phyloP scores from a whole-genome alignment of 2,797 vertebrate genomes.

The Ptychadena robeensis region DNA sequence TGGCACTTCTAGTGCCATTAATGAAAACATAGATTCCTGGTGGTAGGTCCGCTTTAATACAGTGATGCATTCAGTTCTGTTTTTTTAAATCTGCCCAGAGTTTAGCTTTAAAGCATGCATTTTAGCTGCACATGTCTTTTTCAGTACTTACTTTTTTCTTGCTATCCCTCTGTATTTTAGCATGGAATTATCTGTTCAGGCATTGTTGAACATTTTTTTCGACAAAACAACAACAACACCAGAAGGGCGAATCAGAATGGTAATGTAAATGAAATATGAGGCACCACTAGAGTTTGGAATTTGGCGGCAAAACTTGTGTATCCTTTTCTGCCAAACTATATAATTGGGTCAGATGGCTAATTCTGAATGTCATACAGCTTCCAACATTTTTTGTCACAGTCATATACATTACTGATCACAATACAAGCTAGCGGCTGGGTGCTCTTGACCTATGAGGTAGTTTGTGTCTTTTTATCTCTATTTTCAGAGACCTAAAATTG shows the following conservation, averaged over 20 bases:
- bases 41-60: too few relatives aligned
- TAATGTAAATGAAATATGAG: conserved; percentile 37
- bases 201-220: too few relatives aligned
- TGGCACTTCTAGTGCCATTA: too few relatives aligned
- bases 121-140: too few relatives aligned
- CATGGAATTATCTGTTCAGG: too few relatives aligned
- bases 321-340: conserved; percentile 33
- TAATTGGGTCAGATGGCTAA: conserved; percentile 53
- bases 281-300: conserved; percentile 20
- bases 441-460: conserved; percentile 20
- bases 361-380: conserved; percentile 42
- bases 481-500: neutral
- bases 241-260: neutral
- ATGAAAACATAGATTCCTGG: too few relatives aligned
- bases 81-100: too few relatives aligned
- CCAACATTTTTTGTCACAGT: conserved; percentile 46
- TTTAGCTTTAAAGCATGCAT: too few relatives aligned
- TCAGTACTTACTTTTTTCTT: too few relatives aligned
- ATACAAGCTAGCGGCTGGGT: conserved; percentile 29
- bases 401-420: conserved; percentile 33
- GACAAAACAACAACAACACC: too few relatives aligned
- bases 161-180: too few relatives aligned
- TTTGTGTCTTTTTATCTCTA: conserved; percentile 1
- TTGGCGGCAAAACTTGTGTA: conserved; percentile 12
- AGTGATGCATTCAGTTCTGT: too few relatives aligned